These are phyloP conservation scores for Drosophila conformis DNA, from an alignment of 2,888 invertebrate genomes.

Conservation along the genomic window DNA sequence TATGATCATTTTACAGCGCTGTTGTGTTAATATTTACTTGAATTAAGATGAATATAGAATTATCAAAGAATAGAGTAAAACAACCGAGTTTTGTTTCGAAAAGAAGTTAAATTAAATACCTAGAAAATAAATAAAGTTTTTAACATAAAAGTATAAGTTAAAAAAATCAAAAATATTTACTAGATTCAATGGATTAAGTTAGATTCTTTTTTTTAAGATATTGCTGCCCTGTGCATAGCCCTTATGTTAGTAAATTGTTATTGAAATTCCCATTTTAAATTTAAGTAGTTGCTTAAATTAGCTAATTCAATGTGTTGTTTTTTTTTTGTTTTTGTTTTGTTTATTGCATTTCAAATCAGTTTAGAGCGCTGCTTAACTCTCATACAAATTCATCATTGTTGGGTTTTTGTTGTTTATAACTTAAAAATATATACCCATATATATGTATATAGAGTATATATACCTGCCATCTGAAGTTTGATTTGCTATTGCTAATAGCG, in stretches of 20 bases:
- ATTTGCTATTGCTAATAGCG: conserved; percentile 40
- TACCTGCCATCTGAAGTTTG: conserved; percentile 47
- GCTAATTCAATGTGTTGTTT: conserved; percentile 38
- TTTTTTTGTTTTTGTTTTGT: conserved; percentile 28
- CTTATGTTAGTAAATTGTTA: conserved; percentile 46
- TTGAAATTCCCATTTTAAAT: conserved; percentile 1
- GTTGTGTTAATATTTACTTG: not conserved
- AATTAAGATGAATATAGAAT: not conserved
- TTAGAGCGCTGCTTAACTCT: conserved; percentile 43
- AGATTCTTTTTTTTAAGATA: not conserved
- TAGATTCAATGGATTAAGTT: not conserved
- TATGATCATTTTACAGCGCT: not conserved
- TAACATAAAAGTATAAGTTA: not conserved
- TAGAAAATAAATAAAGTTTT: not conserved
- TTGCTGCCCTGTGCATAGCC: conserved; percentile 31
- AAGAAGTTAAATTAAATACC: not conserved
- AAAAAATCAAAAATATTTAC: not conserved
- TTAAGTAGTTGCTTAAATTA: conserved; percentile 19
- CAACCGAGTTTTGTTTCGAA: not conserved
- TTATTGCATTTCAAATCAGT: conserved; percentile 59
- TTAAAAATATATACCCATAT: conserved; percentile 29
- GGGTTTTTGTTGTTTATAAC: conserved; percentile 15
- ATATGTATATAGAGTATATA: conserved; percentile 48
- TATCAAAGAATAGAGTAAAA: not conserved
- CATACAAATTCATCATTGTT: conserved; percentile 29